These are phyloP conservation scores for Chelonus formosanus DNA, from an alignment of 2,888 invertebrate species.

Conservation along the genomic window DNA sequence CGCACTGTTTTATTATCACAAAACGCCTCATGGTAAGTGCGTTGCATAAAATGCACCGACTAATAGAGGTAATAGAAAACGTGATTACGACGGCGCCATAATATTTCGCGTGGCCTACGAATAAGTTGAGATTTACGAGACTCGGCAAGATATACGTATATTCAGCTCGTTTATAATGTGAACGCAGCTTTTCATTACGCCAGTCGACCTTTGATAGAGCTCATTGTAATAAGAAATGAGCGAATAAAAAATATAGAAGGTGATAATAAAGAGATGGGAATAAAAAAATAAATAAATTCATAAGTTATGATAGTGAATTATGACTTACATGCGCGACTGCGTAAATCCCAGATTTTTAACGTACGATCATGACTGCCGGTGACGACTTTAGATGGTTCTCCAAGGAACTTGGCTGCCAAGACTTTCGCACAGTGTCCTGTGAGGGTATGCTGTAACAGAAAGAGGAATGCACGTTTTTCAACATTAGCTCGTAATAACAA, in stretches of 20 bases:
- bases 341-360: conserved; percentile 97
- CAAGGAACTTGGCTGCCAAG: conserved; percentile 94
- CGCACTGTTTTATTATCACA: conserved; percentile 51
- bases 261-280: neutral
- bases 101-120: conserved; percentile 42
- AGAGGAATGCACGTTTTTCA: conserved; percentile 34
- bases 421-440: conserved; percentile 98
- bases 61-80: conserved; percentile 53
- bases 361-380: conserved; percentile 98
- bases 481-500: conserved; percentile 7
- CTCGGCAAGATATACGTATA: conserved; percentile 13
- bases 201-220: too few relatives aligned
- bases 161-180: neutral
- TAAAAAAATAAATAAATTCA: neutral
- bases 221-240: too few relatives aligned
- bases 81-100: conserved; percentile 49
- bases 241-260: too few relatives aligned
- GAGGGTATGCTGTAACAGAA: conserved; percentile 81
- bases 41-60: conserved; percentile 49
- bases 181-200: too few relatives aligned
- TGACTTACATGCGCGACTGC: conserved; percentile 85
- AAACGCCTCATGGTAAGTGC: conserved; percentile 46
- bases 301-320: neutral
- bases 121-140: conserved; percentile 13
- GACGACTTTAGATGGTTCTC: conserved; percentile 91